These are phyloP conservation scores for Aelia acuminata DNA, from an alignment of 2,888 invertebrate species.

Conservation along the genomic window DNA sequence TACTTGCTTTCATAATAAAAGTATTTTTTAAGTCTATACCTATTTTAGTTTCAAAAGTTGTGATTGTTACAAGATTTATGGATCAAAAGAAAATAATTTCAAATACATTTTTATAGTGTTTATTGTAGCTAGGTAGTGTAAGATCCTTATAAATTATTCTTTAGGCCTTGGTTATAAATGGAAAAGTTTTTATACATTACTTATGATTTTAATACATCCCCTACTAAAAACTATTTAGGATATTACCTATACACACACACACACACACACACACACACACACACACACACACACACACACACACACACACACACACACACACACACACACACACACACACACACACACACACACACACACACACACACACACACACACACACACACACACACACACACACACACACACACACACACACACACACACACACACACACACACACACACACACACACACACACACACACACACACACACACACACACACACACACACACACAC, in stretches of 20 bases:
- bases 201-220: constrained; percentile 10
- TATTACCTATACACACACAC: neutral
- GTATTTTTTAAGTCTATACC: neutral
- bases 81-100: neutral
- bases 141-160: constrained; percentile 42
- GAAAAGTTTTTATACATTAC: constrained; percentile 22
- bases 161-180: constrained; percentile 45
- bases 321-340: neutral
- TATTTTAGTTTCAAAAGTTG: neutral
- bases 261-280: neutral
- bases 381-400: neutral
- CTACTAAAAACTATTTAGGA: constrained; percentile 16
- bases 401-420: neutral
- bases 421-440: neutral
- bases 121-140: neutral
- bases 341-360: neutral
- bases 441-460: neutral
- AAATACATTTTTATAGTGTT: constrained; percentile 37
- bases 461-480: neutral
- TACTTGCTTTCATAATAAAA: neutral
- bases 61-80: constrained; percentile 27
- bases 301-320: too few relatives aligned
- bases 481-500: neutral
- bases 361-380: neutral
- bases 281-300: neutral